Evolutionary conservation across 2,797 vertebrate genomes (phyloP).

Genomic region (Poecilia wingei): DNA sequence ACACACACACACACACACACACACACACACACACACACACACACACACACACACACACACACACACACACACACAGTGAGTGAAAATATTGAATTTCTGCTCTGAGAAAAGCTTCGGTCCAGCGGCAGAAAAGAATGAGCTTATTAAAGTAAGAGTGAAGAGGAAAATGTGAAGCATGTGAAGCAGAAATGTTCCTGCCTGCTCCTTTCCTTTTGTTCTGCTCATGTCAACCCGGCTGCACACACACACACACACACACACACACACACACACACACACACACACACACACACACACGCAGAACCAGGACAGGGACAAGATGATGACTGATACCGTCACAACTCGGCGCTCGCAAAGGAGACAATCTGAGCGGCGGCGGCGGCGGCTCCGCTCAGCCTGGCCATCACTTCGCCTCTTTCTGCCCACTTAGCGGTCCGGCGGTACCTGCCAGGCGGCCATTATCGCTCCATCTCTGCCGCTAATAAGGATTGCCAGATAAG

Average conservation of each 20-base stretch:
- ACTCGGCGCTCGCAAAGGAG: constrained; percentile 23
- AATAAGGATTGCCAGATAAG: constrained; percentile 66
- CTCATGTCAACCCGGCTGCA: constrained; percentile 36
- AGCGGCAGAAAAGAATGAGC: constrained; percentile 27
- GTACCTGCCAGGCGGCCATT: constrained; percentile 57
- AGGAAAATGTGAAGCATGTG: constrained; percentile 32
- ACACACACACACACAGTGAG: constrained; percentile 7
- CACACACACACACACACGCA: too few relatives aligned
- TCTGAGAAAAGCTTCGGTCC: constrained; percentile 17
- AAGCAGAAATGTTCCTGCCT: constrained; percentile 39
- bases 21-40: neutral
- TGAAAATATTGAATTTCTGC: constrained; percentile 36
- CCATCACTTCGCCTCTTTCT: constrained; percentile 47
- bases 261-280: too few relatives aligned
- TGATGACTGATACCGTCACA: constrained; percentile 47
- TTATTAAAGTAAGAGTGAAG: constrained; percentile 22
- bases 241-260: too few relatives aligned
- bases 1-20: neutral
- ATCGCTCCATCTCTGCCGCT: constrained; percentile 67
- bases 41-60: neutral
- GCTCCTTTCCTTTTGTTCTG: constrained; percentile 23
- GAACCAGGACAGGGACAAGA: constrained; percentile 8
- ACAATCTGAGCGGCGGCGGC: constrained; percentile 13
- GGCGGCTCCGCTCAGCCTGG: constrained; percentile 9
- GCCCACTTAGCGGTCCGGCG: constrained; percentile 46